Base-by-base conservation (phyloP, 2,888 invertebrate species). In the Troides aeacus region DNA sequence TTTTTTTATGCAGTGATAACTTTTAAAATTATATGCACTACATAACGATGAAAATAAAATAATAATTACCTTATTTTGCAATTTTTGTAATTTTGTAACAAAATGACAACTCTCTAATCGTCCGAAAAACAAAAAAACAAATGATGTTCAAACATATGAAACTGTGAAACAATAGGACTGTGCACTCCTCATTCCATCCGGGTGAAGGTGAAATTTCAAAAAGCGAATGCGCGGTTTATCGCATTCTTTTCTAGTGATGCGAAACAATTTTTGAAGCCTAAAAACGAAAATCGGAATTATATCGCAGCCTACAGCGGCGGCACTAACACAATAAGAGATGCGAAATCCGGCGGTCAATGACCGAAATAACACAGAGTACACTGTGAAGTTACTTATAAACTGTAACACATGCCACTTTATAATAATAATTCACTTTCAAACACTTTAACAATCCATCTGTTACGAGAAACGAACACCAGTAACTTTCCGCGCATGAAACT, bases 101-200 rank as follows among this genome's bases (percentile, higher is more conserved):
- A 92, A 92, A 88, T 89, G 85, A 90, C 87, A 89, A 86, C 85
- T 86, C 85, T 89, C 86, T 90, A 90, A 89, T 88, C 89, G 92
- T 90, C 92, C 92, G 91, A 92, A 92, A 92, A 92, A 91, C 92
- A 92, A 92, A 92, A 91, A 92, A 92, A 92, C 92, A 92, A 92
- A 91, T 91, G 92, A 90, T 88, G 88, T 87, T 92, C 88, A 92
- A 92, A 92, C 92, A 92, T 92, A 90, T 84, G 92, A 92, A 92
- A 91, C 86, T 89, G 84, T 87, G 87, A 92, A 92, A 93, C 91
- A 92, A 92, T 92, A 83, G 85, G 90, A 88, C 86, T 84, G 86
- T 91, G 89, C 90, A 90, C 90, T 92, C 89, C 85, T 92, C 92
- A 92, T 92, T 92, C 92, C 92, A 92, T 92, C 88, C 88, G 87